phyloP scores from a whole-genome alignment of 2,888 invertebrate genomes.

The Monoplex corrugatus region DNA sequence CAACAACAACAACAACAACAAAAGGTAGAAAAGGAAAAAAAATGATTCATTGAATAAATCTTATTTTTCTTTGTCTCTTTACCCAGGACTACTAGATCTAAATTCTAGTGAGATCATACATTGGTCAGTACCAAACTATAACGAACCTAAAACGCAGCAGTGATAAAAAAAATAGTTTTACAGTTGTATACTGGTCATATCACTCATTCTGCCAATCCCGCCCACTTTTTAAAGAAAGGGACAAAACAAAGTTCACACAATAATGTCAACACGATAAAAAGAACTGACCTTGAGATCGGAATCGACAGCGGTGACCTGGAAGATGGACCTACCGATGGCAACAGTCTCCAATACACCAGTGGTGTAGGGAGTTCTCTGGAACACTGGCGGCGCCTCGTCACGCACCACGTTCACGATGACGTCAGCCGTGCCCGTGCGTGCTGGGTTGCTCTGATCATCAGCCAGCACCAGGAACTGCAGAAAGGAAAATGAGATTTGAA shows the following conservation, averaged over 20 bases:
- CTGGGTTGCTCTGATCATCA: slow-evolving; percentile 68
- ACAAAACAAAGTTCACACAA: background rate
- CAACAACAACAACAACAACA: too few species aligned
- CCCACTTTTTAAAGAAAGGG: background rate
- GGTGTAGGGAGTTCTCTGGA: slow-evolving; percentile 63
- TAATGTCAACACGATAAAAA: background rate
- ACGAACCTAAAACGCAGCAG: too few species aligned
- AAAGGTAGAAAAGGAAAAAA: too few species aligned
- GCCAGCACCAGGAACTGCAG: slow-evolving; percentile 57
- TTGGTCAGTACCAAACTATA: too few species aligned
- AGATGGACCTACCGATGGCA: slow-evolving; percentile 57
- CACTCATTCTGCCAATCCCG: background rate
- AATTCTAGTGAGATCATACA: too few species aligned
- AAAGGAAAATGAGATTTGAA: background rate
- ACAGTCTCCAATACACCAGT: slow-evolving; percentile 61
- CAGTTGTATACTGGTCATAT: too few species aligned
- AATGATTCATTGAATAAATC: too few species aligned
- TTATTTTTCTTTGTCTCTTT: too few species aligned
- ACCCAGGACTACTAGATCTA: too few species aligned
- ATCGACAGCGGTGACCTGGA: slow-evolving; percentile 67
- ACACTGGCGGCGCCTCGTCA: slow-evolving; percentile 62
- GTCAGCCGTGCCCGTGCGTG: slow-evolving; percentile 53
- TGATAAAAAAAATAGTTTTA: too few species aligned
- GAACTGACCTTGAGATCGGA: slow-evolving; percentile 61
- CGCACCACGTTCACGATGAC: slow-evolving; percentile 63